phyloP scores from a whole-genome alignment of 2,888 invertebrate genomes.

The Drosophila ezoana region DNA sequence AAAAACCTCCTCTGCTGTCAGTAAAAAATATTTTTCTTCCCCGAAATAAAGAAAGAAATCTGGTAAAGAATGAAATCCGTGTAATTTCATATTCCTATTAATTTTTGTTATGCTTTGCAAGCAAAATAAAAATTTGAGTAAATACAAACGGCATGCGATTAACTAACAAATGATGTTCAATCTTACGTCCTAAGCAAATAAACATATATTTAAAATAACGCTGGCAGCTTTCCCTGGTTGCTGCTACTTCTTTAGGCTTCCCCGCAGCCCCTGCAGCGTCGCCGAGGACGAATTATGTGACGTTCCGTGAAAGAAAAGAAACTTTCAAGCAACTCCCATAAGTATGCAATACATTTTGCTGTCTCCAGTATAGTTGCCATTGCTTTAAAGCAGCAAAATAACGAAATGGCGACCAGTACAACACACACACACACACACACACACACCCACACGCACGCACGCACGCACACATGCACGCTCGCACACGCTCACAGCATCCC shows the following conservation, averaged over 20 bases:
- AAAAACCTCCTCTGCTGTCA: no score
- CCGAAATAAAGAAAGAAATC: no score
- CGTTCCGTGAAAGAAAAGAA: conserved; percentile 25
- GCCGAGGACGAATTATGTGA: conserved; percentile 42
- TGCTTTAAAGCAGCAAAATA: conserved; percentile 57
- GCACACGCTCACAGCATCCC: conserved; percentile 43
- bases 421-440: conserved; percentile 13
- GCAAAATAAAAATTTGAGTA: conserved; percentile 23
- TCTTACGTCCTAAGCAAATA: conserved; percentile 43
- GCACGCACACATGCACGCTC: not conserved
- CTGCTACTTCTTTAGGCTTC: not conserved
- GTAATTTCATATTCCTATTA: not conserved
- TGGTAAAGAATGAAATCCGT: not conserved
- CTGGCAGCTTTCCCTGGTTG: not conserved
- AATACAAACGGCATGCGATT: conserved; percentile 23
- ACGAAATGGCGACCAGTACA: conserved; percentile 52
- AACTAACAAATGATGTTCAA: conserved; percentile 39
- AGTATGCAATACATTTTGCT: conserved; percentile 62
- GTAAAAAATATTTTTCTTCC: no score
- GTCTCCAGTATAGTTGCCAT: conserved; percentile 35
- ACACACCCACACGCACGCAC: conserved; percentile 2
- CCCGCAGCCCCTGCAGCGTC: not conserved
- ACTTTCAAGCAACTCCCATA: conserved; percentile 58
- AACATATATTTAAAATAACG: conserved; percentile 27
- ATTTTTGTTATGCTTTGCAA: conserved; percentile 5